Evolutionary conservation across 2,888 invertebrate species (phyloP).

Genomic region (Lasiommata megera): DNA sequence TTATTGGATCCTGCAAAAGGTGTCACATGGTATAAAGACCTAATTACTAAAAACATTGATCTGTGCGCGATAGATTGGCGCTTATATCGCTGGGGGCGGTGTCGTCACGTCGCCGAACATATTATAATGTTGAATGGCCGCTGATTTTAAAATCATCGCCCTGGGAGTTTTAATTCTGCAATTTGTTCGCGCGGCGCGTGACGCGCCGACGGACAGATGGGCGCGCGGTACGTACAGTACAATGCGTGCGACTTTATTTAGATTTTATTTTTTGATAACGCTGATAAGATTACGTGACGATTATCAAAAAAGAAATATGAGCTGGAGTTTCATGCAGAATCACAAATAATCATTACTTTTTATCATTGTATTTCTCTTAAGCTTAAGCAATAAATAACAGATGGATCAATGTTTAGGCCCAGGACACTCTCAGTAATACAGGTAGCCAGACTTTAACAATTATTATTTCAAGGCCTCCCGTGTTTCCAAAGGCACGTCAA

Average conservation of each 20-base stretch:
- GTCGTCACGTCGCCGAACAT: constrained; percentile 25
- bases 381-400: too few relatives aligned
- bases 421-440: too few relatives aligned
- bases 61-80: constrained; percentile 1
- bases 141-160: constrained; percentile 43
- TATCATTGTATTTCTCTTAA: too few relatives aligned
- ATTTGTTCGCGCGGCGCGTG: constrained; percentile 51
- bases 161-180: constrained; percentile 75
- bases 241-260: constrained; percentile 45
- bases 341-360: too few relatives aligned
- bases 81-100: constrained; percentile 3
- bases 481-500: too few relatives aligned
- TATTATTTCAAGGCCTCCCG: too few relatives aligned
- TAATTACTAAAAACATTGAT: constrained; percentile 1
- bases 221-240: constrained; percentile 1
- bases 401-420: too few relatives aligned
- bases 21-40: too few relatives aligned
- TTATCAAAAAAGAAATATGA: not conserved
- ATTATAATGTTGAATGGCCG: constrained; percentile 31
- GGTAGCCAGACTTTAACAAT: too few relatives aligned
- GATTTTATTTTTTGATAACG: constrained; percentile 58
- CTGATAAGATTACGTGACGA: too few relatives aligned
- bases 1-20: too few relatives aligned
- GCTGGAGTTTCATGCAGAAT: too few relatives aligned
- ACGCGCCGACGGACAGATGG: constrained; percentile 54